Percentiles rank a stretch among this genome's conserved stretches.
phyloP scores from a whole-genome alignment of 2,888 invertebrate species.

The Dryococelus australis region DNA sequence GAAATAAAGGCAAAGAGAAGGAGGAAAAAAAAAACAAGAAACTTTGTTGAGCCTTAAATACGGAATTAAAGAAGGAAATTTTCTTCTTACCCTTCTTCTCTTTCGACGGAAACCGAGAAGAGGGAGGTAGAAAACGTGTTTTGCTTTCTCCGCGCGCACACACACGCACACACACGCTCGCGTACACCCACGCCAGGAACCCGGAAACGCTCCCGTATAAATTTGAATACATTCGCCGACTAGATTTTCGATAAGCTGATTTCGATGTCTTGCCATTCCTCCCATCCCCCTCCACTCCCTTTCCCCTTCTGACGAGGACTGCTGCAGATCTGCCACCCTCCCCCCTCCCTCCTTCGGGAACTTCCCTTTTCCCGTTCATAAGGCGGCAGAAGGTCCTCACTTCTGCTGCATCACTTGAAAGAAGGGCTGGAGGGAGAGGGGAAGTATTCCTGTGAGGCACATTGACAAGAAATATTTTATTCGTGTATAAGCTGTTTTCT shows the following conservation, averaged over 20 bases:
- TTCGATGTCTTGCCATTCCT: conserved; percentile 24
- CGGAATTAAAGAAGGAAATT: neutral
- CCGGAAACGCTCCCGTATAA: conserved; percentile 23
- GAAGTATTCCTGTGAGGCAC: neutral
- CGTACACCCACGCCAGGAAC: neutral
- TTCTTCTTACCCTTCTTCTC: neutral
- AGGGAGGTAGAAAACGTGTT: neutral
- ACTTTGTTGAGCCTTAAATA: conserved; percentile 11
- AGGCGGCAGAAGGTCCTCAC: neutral
- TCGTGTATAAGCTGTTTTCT: neutral
- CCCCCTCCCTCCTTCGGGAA: neutral
- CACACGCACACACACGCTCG: neutral
- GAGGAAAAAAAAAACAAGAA: neutral
- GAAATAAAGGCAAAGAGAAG: neutral
- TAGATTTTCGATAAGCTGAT: conserved; percentile 28
- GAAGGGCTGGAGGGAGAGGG: neutral
- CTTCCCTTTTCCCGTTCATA: neutral
- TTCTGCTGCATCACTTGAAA: neutral
- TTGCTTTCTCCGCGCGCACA: neutral
- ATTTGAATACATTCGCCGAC: conserved; percentile 21
- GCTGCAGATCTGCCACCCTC: neutral
- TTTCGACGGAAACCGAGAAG: neutral
- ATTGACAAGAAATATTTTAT: neutral
- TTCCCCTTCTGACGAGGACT: neutral
- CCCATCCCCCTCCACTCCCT: neutral